Evolutionary conservation across 2,113 vertebrate genomes (phyloP), one percentile per base, ranked within the genome.

Genomic region (Carassius carassius): DNA sequence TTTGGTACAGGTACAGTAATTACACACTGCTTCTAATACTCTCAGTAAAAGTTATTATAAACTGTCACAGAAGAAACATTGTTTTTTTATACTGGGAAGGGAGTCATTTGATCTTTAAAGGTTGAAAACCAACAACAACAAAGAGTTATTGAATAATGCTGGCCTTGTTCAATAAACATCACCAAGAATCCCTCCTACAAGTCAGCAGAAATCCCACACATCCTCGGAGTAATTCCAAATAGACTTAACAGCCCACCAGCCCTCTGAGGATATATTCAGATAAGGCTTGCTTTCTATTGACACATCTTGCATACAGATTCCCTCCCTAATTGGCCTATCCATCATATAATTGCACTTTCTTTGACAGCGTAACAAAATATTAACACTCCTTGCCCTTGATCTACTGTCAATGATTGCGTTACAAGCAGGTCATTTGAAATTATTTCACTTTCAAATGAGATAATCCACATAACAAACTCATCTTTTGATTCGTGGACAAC

Each of bases 121-220:
- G 62, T 49, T 16, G 37, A 51, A 32, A 67, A 51, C 79, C n/a
- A 41, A 60, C 37, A 17, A 25, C 78, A 23, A 49, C 12, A 4
- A 32, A 23, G 13, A 62, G 21, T 25, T 82, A 51, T 29, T 63
- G 72, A 56, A 47, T 82, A 73, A 82, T 74, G 76, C 78, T 56
- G 49, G 70, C 23, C 51, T 65, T 65, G 25, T 73, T 84, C 73
- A 86, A 82, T 84, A 78, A 82, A 73, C 73, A 84, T 82, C 78
- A 67, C 85, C 60, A 82, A 67, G 58, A 84, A 79, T 4, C 75
- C 29, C 21, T 70, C 16, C 37, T 25, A 41, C 77, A 54, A 81
- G 86, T 86, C 85, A 88, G 87, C 78, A 82, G 16, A 84, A 81
- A 78, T 56, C 41, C 67, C 78, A 70, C 29, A 51, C 11, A 12